Conservation (phyloP, 1,140 invertebrate genomes). For the Grapholita molesta region DNA sequence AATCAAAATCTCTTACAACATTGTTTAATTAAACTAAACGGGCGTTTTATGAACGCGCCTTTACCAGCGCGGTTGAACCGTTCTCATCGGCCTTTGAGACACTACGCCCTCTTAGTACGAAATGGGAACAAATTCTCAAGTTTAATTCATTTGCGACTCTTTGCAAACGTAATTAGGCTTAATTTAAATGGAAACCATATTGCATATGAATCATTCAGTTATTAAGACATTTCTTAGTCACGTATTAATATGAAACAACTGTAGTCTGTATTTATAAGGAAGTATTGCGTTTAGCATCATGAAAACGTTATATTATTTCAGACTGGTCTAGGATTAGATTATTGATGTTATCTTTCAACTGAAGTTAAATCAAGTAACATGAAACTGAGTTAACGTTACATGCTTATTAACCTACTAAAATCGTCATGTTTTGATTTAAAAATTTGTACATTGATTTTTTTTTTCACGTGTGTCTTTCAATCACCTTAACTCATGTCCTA, state of each 20-base stretch:
- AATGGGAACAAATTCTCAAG: background rate
- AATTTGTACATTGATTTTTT: too few species aligned
- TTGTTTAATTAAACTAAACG: constrained; percentile 1
- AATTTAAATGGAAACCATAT: background rate
- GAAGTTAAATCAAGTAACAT: too few species aligned
- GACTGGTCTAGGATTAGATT: constrained; percentile 26
- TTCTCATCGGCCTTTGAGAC: background rate
- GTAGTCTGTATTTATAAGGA: background rate
- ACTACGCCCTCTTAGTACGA: background rate
- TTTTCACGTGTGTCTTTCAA: too few species aligned
- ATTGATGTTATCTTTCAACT: background rate
- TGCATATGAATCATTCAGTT: background rate
- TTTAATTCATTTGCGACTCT: background rate
- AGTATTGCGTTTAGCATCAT: constrained; percentile 2
- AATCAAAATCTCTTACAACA: constrained; percentile 4
- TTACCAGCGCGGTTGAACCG: background rate
- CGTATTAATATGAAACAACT: constrained; percentile 7
- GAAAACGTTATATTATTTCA: constrained; percentile 14
- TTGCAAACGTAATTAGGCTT: background rate
- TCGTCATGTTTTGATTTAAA: too few species aligned
- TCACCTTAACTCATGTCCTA: too few species aligned
- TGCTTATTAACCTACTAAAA: too few species aligned
- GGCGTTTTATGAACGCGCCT: constrained; percentile 12
- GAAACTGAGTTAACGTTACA: too few species aligned
- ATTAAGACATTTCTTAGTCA: background rate